phyloP scores from a whole-genome alignment of 2,888 invertebrate species.

The Galerucella nymphaeae region DNA sequence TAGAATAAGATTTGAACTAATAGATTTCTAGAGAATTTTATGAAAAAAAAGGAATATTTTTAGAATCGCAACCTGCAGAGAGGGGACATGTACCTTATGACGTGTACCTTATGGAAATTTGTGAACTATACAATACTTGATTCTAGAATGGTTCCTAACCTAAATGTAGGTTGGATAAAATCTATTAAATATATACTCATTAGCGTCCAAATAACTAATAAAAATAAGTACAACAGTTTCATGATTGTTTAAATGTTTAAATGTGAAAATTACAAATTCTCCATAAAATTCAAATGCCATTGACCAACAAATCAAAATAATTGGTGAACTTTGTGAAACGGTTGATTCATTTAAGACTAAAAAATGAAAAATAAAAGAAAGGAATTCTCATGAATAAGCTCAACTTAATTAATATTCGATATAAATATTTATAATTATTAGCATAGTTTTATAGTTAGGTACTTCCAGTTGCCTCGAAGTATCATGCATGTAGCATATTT shows the following conservation, averaged over 20 bases:
- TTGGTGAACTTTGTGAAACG: not conserved
- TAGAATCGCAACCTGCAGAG: too few relatives aligned
- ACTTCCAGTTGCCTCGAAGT: constrained; percentile 8
- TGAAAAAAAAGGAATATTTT: too few relatives aligned
- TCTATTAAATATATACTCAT: too few relatives aligned
- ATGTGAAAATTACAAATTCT: not conserved
- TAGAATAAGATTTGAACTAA: too few relatives aligned
- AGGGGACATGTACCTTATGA: too few relatives aligned
- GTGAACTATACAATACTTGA: too few relatives aligned
- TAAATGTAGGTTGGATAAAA: too few relatives aligned
- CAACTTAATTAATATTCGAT: not conserved
- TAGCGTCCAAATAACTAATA: not conserved
- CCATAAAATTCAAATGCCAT: not conserved
- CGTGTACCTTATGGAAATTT: too few relatives aligned
- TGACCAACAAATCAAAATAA: not conserved
- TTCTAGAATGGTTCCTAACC: too few relatives aligned
- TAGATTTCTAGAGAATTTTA: too few relatives aligned
- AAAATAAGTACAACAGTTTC: not conserved
- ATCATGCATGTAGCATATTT: not conserved
- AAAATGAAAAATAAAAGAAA: not conserved
- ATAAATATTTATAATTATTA: constrained; percentile 10
- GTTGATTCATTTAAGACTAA: not conserved
- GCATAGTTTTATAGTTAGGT: not conserved
- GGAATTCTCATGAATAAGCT: too few relatives aligned
- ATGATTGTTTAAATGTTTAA: not conserved